Evolutionary conservation across 2,888 invertebrate genomes (phyloP).

Genomic region (Criorhina ranunculi): DNA sequence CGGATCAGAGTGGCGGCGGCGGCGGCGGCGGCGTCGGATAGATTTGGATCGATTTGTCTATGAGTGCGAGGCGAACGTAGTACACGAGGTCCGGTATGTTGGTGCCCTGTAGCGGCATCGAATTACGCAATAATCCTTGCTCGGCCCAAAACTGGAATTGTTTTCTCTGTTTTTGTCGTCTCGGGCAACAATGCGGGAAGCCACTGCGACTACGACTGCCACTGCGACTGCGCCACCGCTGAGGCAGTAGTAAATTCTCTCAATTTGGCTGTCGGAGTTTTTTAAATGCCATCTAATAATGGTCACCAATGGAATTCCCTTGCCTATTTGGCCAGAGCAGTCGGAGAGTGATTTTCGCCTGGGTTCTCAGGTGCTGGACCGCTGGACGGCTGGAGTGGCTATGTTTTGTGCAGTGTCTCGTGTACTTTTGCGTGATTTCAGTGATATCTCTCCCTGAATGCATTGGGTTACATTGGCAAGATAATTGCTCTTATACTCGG

Average conservation of each 20-base stretch:
- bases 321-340: slow-evolving; percentile 72
- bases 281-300: slow-evolving; percentile 77
- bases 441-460: slow-evolving; percentile 70
- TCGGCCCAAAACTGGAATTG: slow-evolving; percentile 68
- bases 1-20: slow-evolving; percentile 1
- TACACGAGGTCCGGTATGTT: slow-evolving; percentile 44
- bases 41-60: slow-evolving; percentile 67
- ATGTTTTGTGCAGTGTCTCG: slow-evolving; percentile 62
- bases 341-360: slow-evolving; percentile 70
- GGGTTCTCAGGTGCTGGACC: slow-evolving; percentile 44
- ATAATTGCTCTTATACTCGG: slow-evolving; percentile 68
- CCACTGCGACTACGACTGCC: slow-evolving; percentile 37
- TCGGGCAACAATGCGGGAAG: slow-evolving; percentile 71
- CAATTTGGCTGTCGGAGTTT: slow-evolving; percentile 76
- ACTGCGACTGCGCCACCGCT: slow-evolving; percentile 4
- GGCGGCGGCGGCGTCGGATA: slow-evolving; percentile 13
- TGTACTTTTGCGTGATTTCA: slow-evolving; percentile 72
- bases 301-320: slow-evolving; percentile 76
- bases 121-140: slow-evolving; percentile 72
- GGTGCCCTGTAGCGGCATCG: slow-evolving; percentile 59
- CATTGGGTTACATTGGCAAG: slow-evolving; percentile 72
- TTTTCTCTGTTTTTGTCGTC: slow-evolving; percentile 44
- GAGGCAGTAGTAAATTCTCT: slow-evolving; percentile 69
- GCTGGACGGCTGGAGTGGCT: slow-evolving; percentile 9
- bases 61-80: slow-evolving; percentile 33